These are phyloP conservation scores for Protonemura montana DNA, from an alignment of 2,888 invertebrate species.

Conservation along the genomic window DNA sequence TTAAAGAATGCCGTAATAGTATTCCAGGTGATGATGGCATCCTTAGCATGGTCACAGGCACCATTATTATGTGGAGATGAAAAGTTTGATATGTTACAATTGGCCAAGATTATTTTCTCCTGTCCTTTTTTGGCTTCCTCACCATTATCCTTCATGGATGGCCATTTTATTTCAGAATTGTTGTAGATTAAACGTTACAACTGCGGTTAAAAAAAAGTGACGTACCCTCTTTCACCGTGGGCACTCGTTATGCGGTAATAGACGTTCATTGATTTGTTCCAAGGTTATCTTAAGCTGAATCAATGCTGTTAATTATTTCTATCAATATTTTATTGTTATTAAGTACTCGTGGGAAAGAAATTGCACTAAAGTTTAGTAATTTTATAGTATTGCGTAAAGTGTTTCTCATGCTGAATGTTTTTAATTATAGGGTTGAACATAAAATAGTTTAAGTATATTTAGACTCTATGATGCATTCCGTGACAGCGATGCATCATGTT, in stretches of 20 bases:
- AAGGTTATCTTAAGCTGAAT: background rate
- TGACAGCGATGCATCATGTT: background rate
- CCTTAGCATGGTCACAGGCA: background rate
- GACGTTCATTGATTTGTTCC: background rate
- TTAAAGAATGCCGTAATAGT: background rate
- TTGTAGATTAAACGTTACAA: background rate
- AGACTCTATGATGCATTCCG: background rate
- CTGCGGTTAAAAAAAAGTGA: background rate
- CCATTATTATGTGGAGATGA: too few relatives aligned
- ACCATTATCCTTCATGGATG: background rate
- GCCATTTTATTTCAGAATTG: background rate
- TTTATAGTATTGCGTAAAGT: background rate
- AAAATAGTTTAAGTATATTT: background rate
- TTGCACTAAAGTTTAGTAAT: slow-evolving; percentile 4
- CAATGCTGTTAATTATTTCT: background rate
- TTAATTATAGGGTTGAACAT: background rate
- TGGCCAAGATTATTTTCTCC: too few relatives aligned
- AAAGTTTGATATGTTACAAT: too few relatives aligned
- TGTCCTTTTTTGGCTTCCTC: too few relatives aligned
- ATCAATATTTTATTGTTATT: slow-evolving; percentile 7
- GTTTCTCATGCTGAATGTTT: background rate
- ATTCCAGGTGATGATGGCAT: background rate
- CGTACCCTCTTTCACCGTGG: background rate
- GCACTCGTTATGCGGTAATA: background rate
- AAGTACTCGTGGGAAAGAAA: background rate